Evolutionary conservation across 92 coral and sea anemone genomes (phyloP), one percentile per base, ranked within the genome.

Genomic region (Epizoanthus illoricatus): DNA sequence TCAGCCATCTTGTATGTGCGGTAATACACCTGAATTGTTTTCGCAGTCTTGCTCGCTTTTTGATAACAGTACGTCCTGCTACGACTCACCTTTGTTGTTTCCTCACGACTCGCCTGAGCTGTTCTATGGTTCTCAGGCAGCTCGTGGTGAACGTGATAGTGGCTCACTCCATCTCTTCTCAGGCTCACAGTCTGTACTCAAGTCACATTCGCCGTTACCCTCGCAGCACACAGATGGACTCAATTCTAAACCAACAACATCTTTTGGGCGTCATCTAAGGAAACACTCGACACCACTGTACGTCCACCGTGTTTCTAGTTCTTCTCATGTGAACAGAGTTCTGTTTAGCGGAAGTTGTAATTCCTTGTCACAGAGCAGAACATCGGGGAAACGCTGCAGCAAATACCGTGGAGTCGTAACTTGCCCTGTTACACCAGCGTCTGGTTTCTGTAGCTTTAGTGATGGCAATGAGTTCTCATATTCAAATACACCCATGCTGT

Each of bases 201-300:
- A 78, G 18, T 10, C 40, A 33, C 58, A 36, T 18, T 78, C 72
- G 21, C 82, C 72, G 60, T 16, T 64, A 15, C 60, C 23, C 40
- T 12, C 82, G 5, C 62, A 63, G 10, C 15, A 9, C 2, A 52
- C 56, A 16, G 15, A 52, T 12, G 15, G 16, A 52, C 10, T 0
- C 11, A 52, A 13, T 52, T 52, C 56, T 10, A 52, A 9, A 52
- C 56, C 2, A 9, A 9, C 3, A 52, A 52, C 1, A 0, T 52
- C 56, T 52, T 52, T 52, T 52, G 56, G 3, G 3, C 56, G 56
- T 49, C 12, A 49, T 49, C 56, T 49, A 15, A 52, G 15, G 12
- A 52, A 3, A 12, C 56, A 52, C 65, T 78, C 82, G 13, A 78
- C 82, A 62, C 82, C 82, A 62, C 42, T 78, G 71, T 33, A 21